Evolutionary conservation across 2,113 vertebrate genomes (phyloP), one percentile per base, ranked within the genome.

Genomic region (Sander lucioperca): DNA sequence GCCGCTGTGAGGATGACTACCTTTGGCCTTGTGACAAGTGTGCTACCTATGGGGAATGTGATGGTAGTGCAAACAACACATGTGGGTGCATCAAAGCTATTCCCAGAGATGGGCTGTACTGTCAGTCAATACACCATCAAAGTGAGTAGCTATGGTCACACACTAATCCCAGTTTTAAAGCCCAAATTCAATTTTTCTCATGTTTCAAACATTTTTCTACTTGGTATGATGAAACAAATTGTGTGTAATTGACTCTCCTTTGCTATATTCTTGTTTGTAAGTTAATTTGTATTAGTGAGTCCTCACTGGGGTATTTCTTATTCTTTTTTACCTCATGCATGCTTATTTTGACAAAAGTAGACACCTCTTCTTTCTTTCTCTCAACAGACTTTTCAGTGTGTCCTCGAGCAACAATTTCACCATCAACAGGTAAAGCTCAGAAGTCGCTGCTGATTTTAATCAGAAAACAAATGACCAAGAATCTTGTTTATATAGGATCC

Each of bases 1-100:
- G 88, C 45, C 54, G 36, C 5, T 92, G 90, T 87, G 91, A 91
- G 63, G 47, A 82, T 13, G 6, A 70, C 45, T 75, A 82, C 45
- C 23, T 70, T 2, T 91, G 85, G 87, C 69, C 87, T 12, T 87
- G 79, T 89, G 65, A 88, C 43, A 77, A 65, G 54, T 92, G 91
- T 75, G 51, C 54, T 30, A 72, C n/a, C 51, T 82, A 84, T 57
- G 68, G 83, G 53, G 57, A 30, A 62, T 92, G 91, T 79, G 81
- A 79, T 10, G 23, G 10, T 23, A 43, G 72, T 53, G 30, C 65
- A 65, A 48, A 36, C 62, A 58, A 18, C 53, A 84, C 78, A 18
- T 92, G 89, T 48, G 30, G 63, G 0, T 92, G 91, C 67, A 88
- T 92, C 23, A 53, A 27, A 21, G 70, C 51, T 14, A 15, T 89